A percentile compares a stretch with the other conserved stretches of the same genome.
Evolutionary conservation across 2,888 invertebrate genomes (phyloP).

Genomic region (Cerastoderma edule): DNA sequence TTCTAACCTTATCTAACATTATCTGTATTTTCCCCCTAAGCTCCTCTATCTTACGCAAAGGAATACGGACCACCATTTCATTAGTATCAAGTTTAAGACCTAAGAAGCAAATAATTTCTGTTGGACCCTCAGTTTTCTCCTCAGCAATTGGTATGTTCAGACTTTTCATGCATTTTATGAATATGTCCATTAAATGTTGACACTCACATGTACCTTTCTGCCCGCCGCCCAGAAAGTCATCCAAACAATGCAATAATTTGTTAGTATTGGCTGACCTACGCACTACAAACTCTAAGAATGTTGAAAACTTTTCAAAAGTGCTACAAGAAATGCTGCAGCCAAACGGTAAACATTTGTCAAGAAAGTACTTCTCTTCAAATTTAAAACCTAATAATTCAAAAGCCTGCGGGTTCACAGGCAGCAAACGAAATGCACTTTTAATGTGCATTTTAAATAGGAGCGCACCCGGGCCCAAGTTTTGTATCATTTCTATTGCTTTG

Average conservation of each 20-base stretch:
- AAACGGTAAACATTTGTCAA: conserved; percentile 40
- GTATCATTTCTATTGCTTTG: conserved; percentile 27
- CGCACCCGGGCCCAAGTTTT: conserved; percentile 23
- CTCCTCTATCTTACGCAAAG: neutral
- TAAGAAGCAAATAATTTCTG: neutral
- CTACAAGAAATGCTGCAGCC: conserved; percentile 39
- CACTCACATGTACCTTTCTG: neutral
- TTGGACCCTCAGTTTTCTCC: neutral
- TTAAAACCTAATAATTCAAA: conserved; percentile 42
- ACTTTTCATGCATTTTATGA: neutral
- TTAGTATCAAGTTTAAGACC: neutral
- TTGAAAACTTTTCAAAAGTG: conserved; percentile 46
- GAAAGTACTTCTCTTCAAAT: conserved; percentile 34
- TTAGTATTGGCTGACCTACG: neutral
- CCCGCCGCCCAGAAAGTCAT: neutral
- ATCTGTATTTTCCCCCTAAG: neutral
- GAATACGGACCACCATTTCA: neutral
- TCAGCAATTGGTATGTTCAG: neutral
- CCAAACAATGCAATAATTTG: neutral
- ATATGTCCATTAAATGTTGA: neutral
- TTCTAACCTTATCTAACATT: conserved; percentile 18
- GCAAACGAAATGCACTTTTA: conserved; percentile 16
- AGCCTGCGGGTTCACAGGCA: conserved; percentile 27
- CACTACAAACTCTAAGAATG: conserved; percentile 37
- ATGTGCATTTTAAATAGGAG: neutral